phyloP scores from a whole-genome alignment of 2,888 invertebrate genomes.

The Cotesia congregata region DNA sequence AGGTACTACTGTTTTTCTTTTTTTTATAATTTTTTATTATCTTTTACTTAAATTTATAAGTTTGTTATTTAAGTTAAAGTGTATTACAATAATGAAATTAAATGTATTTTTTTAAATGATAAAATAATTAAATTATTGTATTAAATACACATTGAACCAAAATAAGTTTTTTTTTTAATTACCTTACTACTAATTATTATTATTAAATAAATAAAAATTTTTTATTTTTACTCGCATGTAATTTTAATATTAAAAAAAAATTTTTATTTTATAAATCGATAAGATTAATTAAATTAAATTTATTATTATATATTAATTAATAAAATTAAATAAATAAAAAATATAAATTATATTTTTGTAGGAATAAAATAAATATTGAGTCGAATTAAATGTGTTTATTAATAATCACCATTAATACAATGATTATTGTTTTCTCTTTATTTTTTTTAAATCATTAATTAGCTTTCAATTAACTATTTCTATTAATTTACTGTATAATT shows the following conservation, averaged over 20 bases:
- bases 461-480: not conserved
- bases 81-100: not conserved
- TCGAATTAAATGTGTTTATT: not conserved
- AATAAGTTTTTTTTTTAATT: too few species aligned
- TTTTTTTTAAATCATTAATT: not conserved
- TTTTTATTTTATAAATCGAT: too few species aligned
- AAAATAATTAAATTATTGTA: conserved; percentile 6
- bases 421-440: not conserved
- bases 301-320: too few species aligned
- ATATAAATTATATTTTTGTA: too few species aligned
- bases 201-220: too few species aligned
- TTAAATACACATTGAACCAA: too few species aligned
- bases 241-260: too few species aligned
- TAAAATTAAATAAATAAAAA: too few species aligned
- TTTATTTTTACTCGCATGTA: too few species aligned
- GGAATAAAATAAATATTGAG: not conserved
- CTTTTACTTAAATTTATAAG: not conserved
- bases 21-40: not conserved
- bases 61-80: not conserved
- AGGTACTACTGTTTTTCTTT: not conserved
- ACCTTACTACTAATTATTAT: too few species aligned
- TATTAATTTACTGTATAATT: conserved; percentile 2
- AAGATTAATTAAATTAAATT: too few species aligned
- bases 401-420: not conserved
- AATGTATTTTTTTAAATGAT: not conserved